Evolutionary conservation across 1,140 invertebrate genomes (phyloP).

Genomic region (Zaprionus tsacasi): DNA sequence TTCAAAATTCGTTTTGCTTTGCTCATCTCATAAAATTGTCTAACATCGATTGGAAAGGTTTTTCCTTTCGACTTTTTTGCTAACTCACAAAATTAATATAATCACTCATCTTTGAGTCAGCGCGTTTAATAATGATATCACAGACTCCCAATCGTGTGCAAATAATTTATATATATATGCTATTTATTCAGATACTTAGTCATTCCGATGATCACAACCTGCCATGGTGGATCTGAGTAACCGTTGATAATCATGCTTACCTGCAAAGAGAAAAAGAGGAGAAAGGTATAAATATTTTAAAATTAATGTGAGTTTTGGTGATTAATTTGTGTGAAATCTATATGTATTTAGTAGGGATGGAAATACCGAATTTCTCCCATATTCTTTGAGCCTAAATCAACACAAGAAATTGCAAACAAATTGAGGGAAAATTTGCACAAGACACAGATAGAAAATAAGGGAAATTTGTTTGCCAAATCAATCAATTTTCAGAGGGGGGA

Average conservation of each 20-base stretch:
- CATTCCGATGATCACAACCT: slow-evolving; percentile 49
- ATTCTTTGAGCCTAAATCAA: slow-evolving; percentile 68
- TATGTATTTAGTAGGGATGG: slow-evolving; percentile 13
- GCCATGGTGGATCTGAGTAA: slow-evolving; percentile 28
- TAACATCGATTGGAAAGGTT: background rate
- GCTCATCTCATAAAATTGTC: slow-evolving; percentile 12
- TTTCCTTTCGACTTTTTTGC: too few species aligned
- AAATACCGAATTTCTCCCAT: slow-evolving; percentile 34
- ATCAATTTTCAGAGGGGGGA: slow-evolving; percentile 46
- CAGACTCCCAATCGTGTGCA: background rate
- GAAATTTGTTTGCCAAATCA: slow-evolving; percentile 74
- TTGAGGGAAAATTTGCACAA: slow-evolving; percentile 61
- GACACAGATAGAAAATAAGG: slow-evolving; percentile 10
- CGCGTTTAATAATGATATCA: slow-evolving; percentile 56
- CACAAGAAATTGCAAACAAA: slow-evolving; percentile 73
- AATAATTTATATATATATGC: slow-evolving; percentile 11
- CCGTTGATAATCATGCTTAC: slow-evolving; percentile 63
- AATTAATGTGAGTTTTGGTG: slow-evolving; percentile 9
- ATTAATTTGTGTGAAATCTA: slow-evolving; percentile 25
- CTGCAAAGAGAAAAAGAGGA: slow-evolving; percentile 48
- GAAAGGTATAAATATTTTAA: slow-evolving; percentile 12
- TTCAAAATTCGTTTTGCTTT: slow-evolving; percentile 24
- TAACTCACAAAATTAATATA: background rate
- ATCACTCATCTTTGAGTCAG: slow-evolving; percentile 58
- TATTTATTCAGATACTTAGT: slow-evolving; percentile 45